Evolutionary conservation across 2,888 invertebrate species (phyloP).

Genomic region (Troglohyphantes excavatus): DNA sequence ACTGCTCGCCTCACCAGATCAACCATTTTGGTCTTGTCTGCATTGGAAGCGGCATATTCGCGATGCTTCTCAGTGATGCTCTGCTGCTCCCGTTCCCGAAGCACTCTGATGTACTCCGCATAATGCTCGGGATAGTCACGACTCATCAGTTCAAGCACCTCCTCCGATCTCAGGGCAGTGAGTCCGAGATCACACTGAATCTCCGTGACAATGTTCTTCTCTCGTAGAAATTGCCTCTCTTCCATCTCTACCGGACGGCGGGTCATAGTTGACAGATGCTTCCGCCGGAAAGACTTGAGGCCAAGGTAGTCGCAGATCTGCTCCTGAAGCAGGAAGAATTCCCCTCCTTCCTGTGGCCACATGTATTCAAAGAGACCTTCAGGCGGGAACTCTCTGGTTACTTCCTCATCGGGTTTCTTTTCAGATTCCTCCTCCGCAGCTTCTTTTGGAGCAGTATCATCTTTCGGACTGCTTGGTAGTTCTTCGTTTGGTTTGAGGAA

Average conservation of each 20-base stretch:
- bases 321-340: slow-evolving; percentile 87
- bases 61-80: slow-evolving; percentile 69
- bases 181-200: slow-evolving; percentile 96
- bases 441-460: neutral
- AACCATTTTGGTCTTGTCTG: slow-evolving; percentile 82
- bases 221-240: slow-evolving; percentile 93
- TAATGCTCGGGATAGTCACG: slow-evolving; percentile 84
- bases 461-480: neutral
- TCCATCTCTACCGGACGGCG: slow-evolving; percentile 93
- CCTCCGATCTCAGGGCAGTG: slow-evolving; percentile 94
- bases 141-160: slow-evolving; percentile 97
- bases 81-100: slow-evolving; percentile 72
- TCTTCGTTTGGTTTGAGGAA: neutral
- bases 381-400: slow-evolving; percentile 84
- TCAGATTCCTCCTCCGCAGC: slow-evolving; percentile 1
- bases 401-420: slow-evolving; percentile 5
- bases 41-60: slow-evolving; percentile 62
- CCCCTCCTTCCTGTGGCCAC: slow-evolving; percentile 87
- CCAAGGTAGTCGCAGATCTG: slow-evolving; percentile 96
- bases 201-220: slow-evolving; percentile 90
- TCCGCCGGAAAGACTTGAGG: slow-evolving; percentile 97
- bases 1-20: slow-evolving; percentile 92
- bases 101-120: slow-evolving; percentile 72
- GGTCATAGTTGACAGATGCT: slow-evolving; percentile 91
- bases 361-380: slow-evolving; percentile 96